Evolutionary conservation across 2,113 vertebrate genomes (phyloP).

Genomic region (Callorhinus ursinus): DNA sequence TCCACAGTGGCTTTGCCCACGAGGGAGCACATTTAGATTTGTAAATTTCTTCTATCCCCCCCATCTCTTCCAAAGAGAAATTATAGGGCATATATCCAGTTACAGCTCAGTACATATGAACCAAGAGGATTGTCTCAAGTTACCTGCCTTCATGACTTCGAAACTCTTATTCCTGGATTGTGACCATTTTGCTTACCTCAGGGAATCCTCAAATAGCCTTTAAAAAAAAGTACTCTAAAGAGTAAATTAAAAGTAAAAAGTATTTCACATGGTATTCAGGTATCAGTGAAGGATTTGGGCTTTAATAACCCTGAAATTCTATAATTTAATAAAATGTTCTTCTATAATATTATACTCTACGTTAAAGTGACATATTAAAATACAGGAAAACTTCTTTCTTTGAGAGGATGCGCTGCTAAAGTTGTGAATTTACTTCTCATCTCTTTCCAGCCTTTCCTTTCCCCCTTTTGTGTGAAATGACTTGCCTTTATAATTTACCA

Average conservation of each 20-base stretch:
- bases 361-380: background rate
- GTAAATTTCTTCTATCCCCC: background rate
- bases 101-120: background rate
- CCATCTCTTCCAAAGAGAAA: background rate
- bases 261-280: background rate
- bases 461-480: background rate
- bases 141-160: background rate
- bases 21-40: background rate
- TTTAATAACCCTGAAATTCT: background rate
- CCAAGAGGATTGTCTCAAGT: background rate
- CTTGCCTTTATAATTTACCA: background rate
- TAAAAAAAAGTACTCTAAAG: background rate
- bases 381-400: background rate
- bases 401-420: background rate
- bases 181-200: background rate
- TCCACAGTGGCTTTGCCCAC: background rate
- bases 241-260: constrained; percentile 29
- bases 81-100: no score
- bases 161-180: background rate
- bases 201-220: background rate
- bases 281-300: background rate
- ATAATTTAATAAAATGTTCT: background rate
- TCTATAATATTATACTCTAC: background rate
- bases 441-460: background rate
- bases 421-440: background rate